Percentiles rank a stretch among this genome's conserved stretches.
phyloP scores from a whole-genome alignment of 2,797 vertebrate genomes.

The Etheostoma nigrum region DNA sequence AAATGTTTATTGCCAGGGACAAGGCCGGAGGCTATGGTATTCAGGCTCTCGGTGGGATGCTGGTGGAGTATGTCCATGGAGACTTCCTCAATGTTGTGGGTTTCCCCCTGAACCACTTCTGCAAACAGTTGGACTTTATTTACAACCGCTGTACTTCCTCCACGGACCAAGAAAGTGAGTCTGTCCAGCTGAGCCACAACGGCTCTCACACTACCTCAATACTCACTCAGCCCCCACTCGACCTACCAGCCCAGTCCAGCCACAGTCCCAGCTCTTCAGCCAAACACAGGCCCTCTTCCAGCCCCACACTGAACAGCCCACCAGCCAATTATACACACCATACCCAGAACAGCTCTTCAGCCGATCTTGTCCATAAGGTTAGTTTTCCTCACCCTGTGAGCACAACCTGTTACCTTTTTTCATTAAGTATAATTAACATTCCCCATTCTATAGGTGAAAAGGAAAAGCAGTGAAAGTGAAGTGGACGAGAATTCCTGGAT shows the following conservation, averaged over 20 bases:
- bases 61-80: slow-evolving; percentile 92
- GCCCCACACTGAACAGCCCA: slow-evolving; percentile 25
- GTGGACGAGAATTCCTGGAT: slow-evolving; percentile 41
- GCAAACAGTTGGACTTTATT: slow-evolving; percentile 88
- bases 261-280: slow-evolving; percentile 20
- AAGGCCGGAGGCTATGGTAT: slow-evolving; percentile 98
- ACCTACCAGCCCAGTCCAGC: slow-evolving; percentile 14
- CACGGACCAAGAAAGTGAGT: neutral
- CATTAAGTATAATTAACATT: neutral
- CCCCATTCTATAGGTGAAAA: slow-evolving; percentile 56
- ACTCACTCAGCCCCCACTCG: slow-evolving; percentile 33
- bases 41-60: slow-evolving; percentile 95
- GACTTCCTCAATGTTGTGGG: slow-evolving; percentile 97
- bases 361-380: slow-evolving; percentile 63
- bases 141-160: slow-evolving; percentile 71
- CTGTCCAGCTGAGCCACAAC: slow-evolving; percentile 6
- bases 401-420: neutral
- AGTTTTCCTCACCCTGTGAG: neutral
- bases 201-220: neutral
- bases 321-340: slow-evolving; percentile 40
- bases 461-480: slow-evolving; percentile 28
- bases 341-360: slow-evolving; percentile 25
- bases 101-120: slow-evolving; percentile 97
- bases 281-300: slow-evolving; percentile 15
- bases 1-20: slow-evolving; percentile 85